Evolutionary conservation across 2,797 vertebrate species (phyloP).

Genomic region (Chelmon rostratus): DNA sequence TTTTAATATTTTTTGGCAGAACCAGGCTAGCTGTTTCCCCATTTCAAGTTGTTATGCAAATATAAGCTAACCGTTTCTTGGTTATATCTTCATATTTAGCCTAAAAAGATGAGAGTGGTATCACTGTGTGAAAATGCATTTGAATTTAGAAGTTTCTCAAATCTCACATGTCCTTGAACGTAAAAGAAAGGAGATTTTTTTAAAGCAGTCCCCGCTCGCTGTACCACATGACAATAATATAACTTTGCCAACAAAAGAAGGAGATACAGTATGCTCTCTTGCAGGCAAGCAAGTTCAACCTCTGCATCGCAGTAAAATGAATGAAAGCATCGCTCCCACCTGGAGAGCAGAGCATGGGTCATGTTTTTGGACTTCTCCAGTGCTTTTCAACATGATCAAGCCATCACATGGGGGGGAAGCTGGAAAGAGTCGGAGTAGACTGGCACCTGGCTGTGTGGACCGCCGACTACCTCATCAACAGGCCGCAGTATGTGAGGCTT

Average conservation of each 20-base stretch:
- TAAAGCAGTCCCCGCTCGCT: not conserved
- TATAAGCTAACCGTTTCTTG: not conserved
- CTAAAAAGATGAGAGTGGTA: not conserved
- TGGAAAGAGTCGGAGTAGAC: no score
- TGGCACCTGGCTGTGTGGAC: no score
- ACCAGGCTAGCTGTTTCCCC: not conserved
- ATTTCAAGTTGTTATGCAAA: no score
- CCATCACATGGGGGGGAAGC: no score
- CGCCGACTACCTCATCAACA: no score
- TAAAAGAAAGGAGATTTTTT: not conserved
- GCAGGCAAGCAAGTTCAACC: not conserved
- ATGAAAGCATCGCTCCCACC: no score
- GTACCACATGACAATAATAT: not conserved
- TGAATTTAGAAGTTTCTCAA: not conserved
- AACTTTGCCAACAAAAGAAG: not conserved
- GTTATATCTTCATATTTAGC: not conserved
- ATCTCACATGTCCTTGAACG: constrained; percentile 14
- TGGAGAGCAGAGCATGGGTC: no score
- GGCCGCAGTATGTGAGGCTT: no score
- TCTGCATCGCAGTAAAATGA: not conserved
- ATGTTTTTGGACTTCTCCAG: no score
- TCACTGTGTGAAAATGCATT: not conserved
- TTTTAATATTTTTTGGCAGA: not conserved
- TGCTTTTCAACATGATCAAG: no score
- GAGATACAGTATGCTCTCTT: not conserved